Conservation (phyloP, 1,140 invertebrate species). For the Pollicipes pollicipes region DNA sequence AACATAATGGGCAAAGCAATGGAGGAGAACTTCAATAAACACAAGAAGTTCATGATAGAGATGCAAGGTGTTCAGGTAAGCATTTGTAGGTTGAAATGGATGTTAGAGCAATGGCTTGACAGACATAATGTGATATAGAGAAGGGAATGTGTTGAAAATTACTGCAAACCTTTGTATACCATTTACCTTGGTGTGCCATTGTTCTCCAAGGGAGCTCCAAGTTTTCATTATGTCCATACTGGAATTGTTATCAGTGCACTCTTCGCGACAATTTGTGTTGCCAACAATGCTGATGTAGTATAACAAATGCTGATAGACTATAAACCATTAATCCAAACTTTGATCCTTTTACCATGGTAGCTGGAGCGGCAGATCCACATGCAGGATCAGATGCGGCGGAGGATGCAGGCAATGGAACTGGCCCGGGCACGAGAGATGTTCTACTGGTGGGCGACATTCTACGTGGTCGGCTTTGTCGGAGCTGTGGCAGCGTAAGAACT, state of each 20-base stretch:
- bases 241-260: conserved; percentile 1
- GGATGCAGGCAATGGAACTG: conserved; percentile 48
- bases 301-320: conserved; percentile 1
- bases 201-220: too few species aligned
- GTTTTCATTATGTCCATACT: neutral
- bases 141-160: neutral
- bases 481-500: too few species aligned
- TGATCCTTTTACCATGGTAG: too few species aligned
- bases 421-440: conserved; percentile 49
- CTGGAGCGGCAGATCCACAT: conserved; percentile 55
- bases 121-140: too few species aligned
- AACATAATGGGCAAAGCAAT: conserved; percentile 28
- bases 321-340: too few species aligned
- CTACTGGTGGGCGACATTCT: conserved; percentile 50
- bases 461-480: conserved; percentile 34
- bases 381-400: conserved; percentile 55
- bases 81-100: neutral
- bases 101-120: neutral
- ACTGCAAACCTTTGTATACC: conserved; percentile 19
- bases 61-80: conserved; percentile 43
- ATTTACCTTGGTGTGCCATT: conserved; percentile 7
- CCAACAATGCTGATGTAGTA: neutral
- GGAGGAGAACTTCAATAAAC: conserved; percentile 39
- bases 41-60: conserved; percentile 49
- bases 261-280: conserved; percentile 4